Evolutionary conservation across 2,888 invertebrate genomes (phyloP).

Genomic region (Drosophila mulleri): DNA sequence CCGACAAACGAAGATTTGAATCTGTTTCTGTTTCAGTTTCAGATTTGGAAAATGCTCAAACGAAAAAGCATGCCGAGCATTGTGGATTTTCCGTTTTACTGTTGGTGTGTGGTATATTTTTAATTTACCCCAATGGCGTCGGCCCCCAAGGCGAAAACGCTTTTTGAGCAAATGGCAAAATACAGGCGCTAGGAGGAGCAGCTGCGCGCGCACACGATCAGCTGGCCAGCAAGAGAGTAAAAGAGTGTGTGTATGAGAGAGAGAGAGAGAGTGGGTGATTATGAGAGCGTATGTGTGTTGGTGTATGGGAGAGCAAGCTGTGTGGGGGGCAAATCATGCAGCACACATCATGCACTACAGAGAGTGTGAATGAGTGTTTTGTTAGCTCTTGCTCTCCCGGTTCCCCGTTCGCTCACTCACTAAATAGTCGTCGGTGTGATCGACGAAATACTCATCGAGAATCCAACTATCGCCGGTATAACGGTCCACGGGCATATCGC

Average conservation of each 20-base stretch:
- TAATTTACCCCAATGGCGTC: conserved; percentile 66
- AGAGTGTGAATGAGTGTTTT: conserved; percentile 6
- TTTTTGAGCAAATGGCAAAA: conserved; percentile 64
- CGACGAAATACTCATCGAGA: conserved; percentile 81
- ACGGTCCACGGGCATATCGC: conserved; percentile 75
- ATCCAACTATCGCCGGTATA: conserved; percentile 83
- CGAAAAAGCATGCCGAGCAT: conserved; percentile 42
- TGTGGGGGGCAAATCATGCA: conserved; percentile 18
- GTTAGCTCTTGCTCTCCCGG: conserved; percentile 1
- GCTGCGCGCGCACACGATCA: conserved; percentile 66
- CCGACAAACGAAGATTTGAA: conserved; percentile 85
- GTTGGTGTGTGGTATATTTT: conserved; percentile 58
- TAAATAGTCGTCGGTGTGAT: conserved; percentile 78
- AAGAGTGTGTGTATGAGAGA: not conserved
- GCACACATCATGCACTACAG: conserved; percentile 13
- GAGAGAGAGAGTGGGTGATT: conserved; percentile 1
- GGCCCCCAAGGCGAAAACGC: conserved; percentile 38
- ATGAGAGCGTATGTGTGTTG: not conserved
- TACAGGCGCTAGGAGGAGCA: conserved; percentile 40
- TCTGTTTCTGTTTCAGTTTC: conserved; percentile 77
- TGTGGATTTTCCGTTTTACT: conserved; percentile 35
- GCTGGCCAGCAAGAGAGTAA: conserved; percentile 12
- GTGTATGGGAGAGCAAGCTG: not conserved
- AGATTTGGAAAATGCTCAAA: conserved; percentile 59
- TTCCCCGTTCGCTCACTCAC: conserved; percentile 68